Evolutionary conservation across 35 echinoderm and acorn worm species (phyloP).

Genomic region (Anneissia japonica): DNA sequence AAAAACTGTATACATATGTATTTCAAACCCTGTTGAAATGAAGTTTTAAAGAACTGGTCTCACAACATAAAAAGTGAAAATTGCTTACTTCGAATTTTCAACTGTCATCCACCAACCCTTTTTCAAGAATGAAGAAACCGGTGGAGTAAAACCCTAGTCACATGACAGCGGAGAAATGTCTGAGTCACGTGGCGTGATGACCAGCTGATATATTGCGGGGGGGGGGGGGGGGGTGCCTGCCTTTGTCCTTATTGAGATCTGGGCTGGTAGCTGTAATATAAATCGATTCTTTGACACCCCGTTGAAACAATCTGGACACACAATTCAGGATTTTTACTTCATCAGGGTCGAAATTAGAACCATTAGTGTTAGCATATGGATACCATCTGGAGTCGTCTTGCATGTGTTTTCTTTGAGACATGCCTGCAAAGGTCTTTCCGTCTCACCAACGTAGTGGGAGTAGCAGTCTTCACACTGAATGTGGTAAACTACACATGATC

Average conservation of each 20-base stretch:
- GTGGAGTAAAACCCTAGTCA: no score
- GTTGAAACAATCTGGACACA: neutral
- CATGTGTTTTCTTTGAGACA: neutral
- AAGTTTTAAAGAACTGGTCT: no score
- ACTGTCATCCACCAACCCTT: no score
- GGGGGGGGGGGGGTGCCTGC: no score
- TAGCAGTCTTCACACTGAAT: neutral
- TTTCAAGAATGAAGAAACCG: no score
- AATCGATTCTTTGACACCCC: neutral
- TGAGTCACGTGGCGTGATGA: no score
- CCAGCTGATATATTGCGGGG: no score
- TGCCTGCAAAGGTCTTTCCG: neutral
- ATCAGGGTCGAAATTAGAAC: neutral
- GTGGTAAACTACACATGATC: neutral
- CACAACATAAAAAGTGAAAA: no score
- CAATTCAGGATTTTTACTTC: neutral
- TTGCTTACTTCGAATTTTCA: no score
- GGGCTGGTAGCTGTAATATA: neutral
- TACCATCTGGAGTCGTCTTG: neutral
- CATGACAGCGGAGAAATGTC: no score
- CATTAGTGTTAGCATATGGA: neutral
- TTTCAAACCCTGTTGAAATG: no score
- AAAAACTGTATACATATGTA: no score
- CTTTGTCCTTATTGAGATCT: slow-evolving; percentile 18
- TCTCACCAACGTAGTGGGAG: slow-evolving; percentile 6